These are phyloP conservation scores for Conchocele bisecta DNA, from an alignment of 2,888 invertebrate species.

Conservation along the genomic window DNA sequence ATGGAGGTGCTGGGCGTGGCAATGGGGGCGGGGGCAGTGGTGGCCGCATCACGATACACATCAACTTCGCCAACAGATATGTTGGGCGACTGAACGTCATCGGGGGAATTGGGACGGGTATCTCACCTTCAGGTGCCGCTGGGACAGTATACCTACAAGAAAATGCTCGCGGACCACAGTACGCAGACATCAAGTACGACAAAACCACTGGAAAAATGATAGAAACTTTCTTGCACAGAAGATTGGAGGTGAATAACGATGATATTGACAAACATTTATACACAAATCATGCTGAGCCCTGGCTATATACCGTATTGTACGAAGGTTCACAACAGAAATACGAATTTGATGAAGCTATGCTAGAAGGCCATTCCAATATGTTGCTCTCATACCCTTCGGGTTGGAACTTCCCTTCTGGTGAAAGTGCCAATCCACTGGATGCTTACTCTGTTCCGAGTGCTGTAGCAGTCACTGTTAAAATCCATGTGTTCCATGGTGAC, in stretches of 20 bases:
- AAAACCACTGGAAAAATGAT: constrained; percentile 34
- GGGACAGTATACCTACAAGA: constrained; percentile 73
- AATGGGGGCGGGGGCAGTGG: constrained; percentile 69
- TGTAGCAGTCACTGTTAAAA: constrained; percentile 54
- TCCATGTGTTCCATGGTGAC: constrained; percentile 70
- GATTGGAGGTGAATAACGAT: constrained; percentile 68
- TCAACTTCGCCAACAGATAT: constrained; percentile 65
- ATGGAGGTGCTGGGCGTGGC: constrained; percentile 63
- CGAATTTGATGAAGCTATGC: constrained; percentile 70
- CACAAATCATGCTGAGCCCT: constrained; percentile 66
- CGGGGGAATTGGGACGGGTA: constrained; percentile 64
- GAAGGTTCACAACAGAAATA: constrained; percentile 61
- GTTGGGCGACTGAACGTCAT: constrained; percentile 62
- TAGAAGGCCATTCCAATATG: constrained; percentile 68
- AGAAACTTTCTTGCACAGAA: constrained; percentile 56
- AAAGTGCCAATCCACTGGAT: too few species aligned
- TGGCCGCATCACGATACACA: constrained; percentile 67
- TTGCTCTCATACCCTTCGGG: constrained; percentile 64
- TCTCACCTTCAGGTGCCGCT: constrained; percentile 70
- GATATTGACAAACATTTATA: constrained; percentile 67
- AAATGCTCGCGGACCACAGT: constrained; percentile 72
- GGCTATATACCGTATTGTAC: constrained; percentile 68
- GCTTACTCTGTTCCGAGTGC: constrained; percentile 1
- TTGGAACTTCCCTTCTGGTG: too few species aligned
- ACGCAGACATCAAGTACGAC: constrained; percentile 72